Base-by-base conservation (phyloP, 2,113 vertebrate genomes). In the Camelus bactrianus region DNA sequence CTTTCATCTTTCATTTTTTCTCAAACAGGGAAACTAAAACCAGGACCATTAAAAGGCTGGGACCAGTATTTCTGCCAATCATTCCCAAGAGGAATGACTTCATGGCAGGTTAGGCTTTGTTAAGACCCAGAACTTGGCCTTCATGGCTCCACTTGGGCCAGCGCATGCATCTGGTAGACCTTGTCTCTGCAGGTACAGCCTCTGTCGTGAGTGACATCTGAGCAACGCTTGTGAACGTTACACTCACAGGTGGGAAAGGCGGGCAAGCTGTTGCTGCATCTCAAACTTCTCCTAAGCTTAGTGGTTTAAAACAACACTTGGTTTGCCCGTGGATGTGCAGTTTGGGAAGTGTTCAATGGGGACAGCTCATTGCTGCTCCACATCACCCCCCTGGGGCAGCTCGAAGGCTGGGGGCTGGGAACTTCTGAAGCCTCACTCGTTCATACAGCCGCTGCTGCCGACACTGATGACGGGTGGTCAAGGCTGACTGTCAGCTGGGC, bases 361-460 rank as follows among this genome's bases (percentile, higher is more conserved):
- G 9, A 15, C 35, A 64, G 83, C 0, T 11, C 38, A 64, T 32
- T 35, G 82, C 12, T 22, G 10, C 8, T 50, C 50, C 32, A 8
- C 2, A 8, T 9, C 8, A 54, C 3, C 24, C 3, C 9, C 20
- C 11, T 4, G 4, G 28, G 14, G 22, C 13, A 24, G 32, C 38
- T 70, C 24, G 52, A 72, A 65, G n/a, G 16, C 16, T 72, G 17
- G 3, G 6, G 4, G 2, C 19, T n/a, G 19, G 42, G 19, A 32
- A 46, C 46, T 42, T 50, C 56, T 38, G 19, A 69, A 93, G 54
- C 26, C 50, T 54, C 12, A 6, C 24, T 75, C 8, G 6, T 0
- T 56, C 56, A 2, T n/a, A 12, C 0, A 2, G 48, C 46, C 30
- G 35, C 67, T 30, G 26, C 11, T 32, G 35, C 14, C 70, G 14